Percentiles rank a stretch among this genome's conserved stretches.
These are phyloP conservation scores for Umimayanthus kanabou DNA, from an alignment of 92 coral and sea anemone genomes.

Conservation along the genomic window DNA sequence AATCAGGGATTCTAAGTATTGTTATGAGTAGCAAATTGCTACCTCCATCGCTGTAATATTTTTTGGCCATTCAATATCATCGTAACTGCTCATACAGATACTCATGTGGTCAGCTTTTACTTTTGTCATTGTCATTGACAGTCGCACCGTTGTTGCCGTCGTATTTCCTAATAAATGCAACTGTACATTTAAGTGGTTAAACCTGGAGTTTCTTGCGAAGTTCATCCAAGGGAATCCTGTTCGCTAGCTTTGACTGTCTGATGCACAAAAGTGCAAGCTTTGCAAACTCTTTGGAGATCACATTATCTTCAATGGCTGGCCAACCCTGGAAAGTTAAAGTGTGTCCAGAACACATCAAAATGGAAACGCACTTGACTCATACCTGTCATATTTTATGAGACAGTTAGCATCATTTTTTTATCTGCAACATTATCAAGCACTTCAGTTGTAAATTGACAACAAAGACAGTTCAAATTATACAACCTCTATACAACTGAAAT, in stretches of 20 bases:
- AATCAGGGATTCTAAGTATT: not conserved
- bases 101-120: not conserved
- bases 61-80: not conserved
- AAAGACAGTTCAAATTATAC: no score
- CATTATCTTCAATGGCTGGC: conserved; percentile 35
- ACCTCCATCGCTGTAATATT: not conserved
- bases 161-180: not conserved
- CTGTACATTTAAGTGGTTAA: not conserved
- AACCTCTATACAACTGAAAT: no score
- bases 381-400: not conserved
- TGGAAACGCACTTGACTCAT: not conserved
- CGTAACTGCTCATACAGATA: no score
- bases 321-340: conserved; percentile 15
- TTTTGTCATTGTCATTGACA: not conserved
- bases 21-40: not conserved
- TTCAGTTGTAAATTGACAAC: no score
- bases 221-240: conserved; percentile 28
- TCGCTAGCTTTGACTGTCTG: not conserved
- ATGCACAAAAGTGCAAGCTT: conserved; percentile 25
- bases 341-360: not conserved
- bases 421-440: no score
- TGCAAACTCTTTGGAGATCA: conserved; percentile 26
- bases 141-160: not conserved
- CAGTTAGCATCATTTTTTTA: no score
- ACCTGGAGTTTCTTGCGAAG: conserved; percentile 29